Evolutionary conservation across 2,888 invertebrate genomes (phyloP), one percentile per base, ranked within the genome.

Genomic region (Erebia ligea): DNA sequence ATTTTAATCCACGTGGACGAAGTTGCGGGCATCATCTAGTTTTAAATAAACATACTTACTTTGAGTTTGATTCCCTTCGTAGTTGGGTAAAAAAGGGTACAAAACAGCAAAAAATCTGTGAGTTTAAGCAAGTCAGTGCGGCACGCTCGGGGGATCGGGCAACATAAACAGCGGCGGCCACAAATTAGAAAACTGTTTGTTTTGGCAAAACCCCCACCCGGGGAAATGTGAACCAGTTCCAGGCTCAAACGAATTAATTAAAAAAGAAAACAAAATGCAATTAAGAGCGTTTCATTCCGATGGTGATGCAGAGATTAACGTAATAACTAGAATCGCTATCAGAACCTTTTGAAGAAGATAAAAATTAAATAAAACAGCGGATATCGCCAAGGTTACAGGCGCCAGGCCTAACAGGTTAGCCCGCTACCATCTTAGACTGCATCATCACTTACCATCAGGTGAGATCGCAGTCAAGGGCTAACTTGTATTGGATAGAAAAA

Each of bases 141-240:
- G 70, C 15, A 50, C 66, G 57, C 62, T 56, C 25, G 15, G 58
- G 50, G 67, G 62, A 72, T 68, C 67, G 68, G 64, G 67, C 52
- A 72, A 73, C 68, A 59, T 66, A 73, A 75, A 75, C 73, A 73
- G 54, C 62, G 71, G 54, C 64, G 67, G 68, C 69, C 73, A 71
- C 73, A 71, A 73, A 73, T 75, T 75, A 75, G 71, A 73, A 75
- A 73, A 75, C 64, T 75, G 75, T 73, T 75, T 72, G 68, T 72
- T 72, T 73, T 73, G 75, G 70, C 75, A 69, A 67, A 75, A 75
- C 71, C 70, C 61, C 71, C 59, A 62, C 65, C 56, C 71, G 68
- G 68, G 58, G 48, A 71, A 71, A 73, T 68, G 67, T 62, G 67
- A 70, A 70, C 66, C 67, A 56, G 70, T 67, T 66, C 19, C 62